Base-by-base conservation (phyloP, 1,140 invertebrate species). In the Caerostris darwini region DNA sequence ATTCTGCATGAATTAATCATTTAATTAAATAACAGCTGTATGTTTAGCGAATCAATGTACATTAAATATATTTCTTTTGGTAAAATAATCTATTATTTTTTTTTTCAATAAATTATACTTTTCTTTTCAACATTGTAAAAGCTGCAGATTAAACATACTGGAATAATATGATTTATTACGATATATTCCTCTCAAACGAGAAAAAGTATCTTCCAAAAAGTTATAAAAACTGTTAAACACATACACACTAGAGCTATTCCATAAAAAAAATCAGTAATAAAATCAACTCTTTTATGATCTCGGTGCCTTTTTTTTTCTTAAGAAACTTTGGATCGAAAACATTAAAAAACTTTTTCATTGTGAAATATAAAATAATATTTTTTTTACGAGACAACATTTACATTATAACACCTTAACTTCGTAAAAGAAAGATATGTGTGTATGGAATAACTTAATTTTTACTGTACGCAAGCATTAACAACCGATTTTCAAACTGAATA, bases 401-500 rank as follows among this genome's bases (percentile, higher is more conserved):
- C 34, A 10, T 3, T 50, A 34, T 71, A 8, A 34, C 34, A 71
- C 8, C 34, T 6, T 4, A 34, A 19, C 67, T 34, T 34, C 3
- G n/a, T 8, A n/a, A 19, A 69, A 71, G n/a, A 3, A 71, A 50
- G 19, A 71, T 50, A 10, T 3, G 8, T 34, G 7, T 71, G 19
- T 3, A 12, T 50, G 69, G 19, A 34, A 50, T 50, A 71, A 50
- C 69, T 34, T 71, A 17, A 71, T 71, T 71, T 50, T 50, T 8
- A 71, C 7, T 8, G 69, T 50, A 19, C 50, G 69, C 54, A n/a
- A 3, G 82, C 82, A 83, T 83, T 83, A 83, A 83, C 56, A 85
- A 85, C 82, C 56, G 5, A 85, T 85, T 85, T 85, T 85, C 82
- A n/a, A 6, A 8, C 54, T 85, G 82, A 58, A 8, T 14, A 85